Percentiles rank a stretch among this genome's conserved stretches.
Evolutionary conservation across 2,113 vertebrate species (phyloP).

Genomic region (Thalassarche chlororhynchos): DNA sequence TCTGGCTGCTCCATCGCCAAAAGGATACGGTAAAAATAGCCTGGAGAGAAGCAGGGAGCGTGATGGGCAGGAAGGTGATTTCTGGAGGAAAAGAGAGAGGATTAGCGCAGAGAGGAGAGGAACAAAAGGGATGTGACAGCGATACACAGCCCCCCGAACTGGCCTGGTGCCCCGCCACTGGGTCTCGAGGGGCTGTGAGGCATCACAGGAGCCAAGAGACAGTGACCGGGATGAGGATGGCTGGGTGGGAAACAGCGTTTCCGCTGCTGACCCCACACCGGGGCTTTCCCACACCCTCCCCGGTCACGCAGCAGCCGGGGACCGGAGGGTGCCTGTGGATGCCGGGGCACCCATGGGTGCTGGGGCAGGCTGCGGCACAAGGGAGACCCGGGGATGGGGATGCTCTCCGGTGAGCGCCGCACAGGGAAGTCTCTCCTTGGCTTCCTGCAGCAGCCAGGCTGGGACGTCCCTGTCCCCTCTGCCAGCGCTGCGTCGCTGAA

Average conservation of each 20-base stretch:
- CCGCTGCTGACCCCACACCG: neutral
- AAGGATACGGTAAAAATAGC: neutral
- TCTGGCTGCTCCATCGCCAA: neutral
- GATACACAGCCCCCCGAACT: accelerated
- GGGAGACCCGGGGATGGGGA: neutral
- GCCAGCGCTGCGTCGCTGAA: accelerated
- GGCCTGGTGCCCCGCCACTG: neutral
- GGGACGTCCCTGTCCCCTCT: neutral
- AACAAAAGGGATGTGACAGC: neutral
- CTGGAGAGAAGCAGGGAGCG: neutral
- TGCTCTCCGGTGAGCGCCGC: neutral
- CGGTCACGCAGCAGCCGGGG: neutral
- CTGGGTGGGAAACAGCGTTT: neutral
- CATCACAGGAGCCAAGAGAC: neutral
- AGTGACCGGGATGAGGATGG: neutral
- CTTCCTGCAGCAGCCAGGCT: neutral
- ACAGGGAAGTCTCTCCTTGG: neutral
- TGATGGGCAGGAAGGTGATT: neutral
- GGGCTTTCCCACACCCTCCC: neutral
- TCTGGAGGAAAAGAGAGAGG: neutral
- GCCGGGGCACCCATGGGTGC: neutral
- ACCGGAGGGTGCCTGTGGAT: neutral
- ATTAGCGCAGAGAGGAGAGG: neutral
- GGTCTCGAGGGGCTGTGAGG: neutral
- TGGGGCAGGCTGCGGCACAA: neutral